Conservation (phyloP, 2,888 invertebrate genomes). For the Eurytoma adleriae region DNA sequence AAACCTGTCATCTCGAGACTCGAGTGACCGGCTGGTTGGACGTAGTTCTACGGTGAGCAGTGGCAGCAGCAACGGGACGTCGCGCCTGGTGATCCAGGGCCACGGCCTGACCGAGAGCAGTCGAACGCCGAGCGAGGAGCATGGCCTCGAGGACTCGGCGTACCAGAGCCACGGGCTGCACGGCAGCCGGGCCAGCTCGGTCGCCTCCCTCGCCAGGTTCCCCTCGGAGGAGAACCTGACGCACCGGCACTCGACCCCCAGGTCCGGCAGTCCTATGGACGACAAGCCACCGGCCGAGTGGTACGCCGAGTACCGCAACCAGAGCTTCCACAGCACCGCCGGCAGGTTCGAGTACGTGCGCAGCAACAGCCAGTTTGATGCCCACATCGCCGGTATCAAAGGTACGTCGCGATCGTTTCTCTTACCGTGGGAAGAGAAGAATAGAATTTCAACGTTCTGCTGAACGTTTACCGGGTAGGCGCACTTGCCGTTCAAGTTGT, state of each 20-base stretch:
- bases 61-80: slow-evolving; percentile 29
- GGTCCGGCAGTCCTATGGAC: slow-evolving; percentile 67
- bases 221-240: slow-evolving; percentile 78
- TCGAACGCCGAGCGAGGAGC: slow-evolving; percentile 79
- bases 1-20: no score
- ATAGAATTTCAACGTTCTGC: no score
- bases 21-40: not conserved
- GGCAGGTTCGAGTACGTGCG: slow-evolving; percentile 85
- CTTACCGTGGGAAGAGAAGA: not conserved
- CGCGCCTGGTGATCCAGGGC: slow-evolving; percentile 56
- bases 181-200: slow-evolving; percentile 78
- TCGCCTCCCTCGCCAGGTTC: slow-evolving; percentile 77
- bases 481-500: no score
- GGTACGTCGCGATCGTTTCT: slow-evolving; percentile 77
- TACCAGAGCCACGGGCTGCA: slow-evolving; percentile 75
- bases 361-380: slow-evolving; percentile 90
- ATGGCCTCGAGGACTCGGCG: slow-evolving; percentile 78
- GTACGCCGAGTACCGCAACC: slow-evolving; percentile 79
- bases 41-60: slow-evolving; percentile 23
- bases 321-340: slow-evolving; percentile 81
- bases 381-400: slow-evolving; percentile 90
- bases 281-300: slow-evolving; percentile 77
- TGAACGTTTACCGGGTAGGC: no score
- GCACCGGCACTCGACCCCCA: slow-evolving; percentile 59
- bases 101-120: slow-evolving; percentile 69